Base-by-base conservation (phyloP, 2,888 invertebrate species). In the Sisyra nigra region DNA sequence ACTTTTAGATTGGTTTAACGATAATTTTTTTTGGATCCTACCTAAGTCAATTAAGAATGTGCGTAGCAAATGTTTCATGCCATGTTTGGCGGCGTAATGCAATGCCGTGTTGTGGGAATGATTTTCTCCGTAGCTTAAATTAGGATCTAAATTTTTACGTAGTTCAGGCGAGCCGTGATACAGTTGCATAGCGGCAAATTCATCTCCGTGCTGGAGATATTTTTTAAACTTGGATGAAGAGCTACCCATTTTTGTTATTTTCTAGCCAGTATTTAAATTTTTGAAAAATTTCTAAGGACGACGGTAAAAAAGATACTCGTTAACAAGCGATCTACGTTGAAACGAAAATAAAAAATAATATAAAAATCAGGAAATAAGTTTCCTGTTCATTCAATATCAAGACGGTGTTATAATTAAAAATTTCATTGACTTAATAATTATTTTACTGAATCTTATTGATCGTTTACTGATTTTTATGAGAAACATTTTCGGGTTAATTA, bases 181-280 rank as follows among this genome's bases (percentile, higher is more conserved):
- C 49, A 71, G 61, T 55, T 76, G 74, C 66, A 79, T 69, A 13
- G 76, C 77, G 41, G 77, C 75, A 55, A 74, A 76, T 57, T 79
- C 79, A 57, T 79, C 78, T 24, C 78, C 78, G 62, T 74, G 71
- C 55, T 75, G 74, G 41, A 79, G 64, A 57, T 76, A 73, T 53
- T 76, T 77, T 51, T 76, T 73, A 56, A 79, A 76, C 58, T 79
- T 79, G 29, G 76, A 75, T 31, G 74, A 74, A 37, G 74, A 66
- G 57, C 74, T 77, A 48, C 79, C 79, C 79, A 79, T 79, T 47
- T 48, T 34, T 10, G 10, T 34, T 34, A 11, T 7, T 34, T 34
- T 34, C 13, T n/a, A 24, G 24, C 24, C 5, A 3, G 24, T 24
- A 24, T 24, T n/a, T 7, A 24, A 24, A 24, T 24, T 24, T 24